Evolutionary conservation across 92 coral and sea anemone species (phyloP).

Genomic region (Blastomussa wellsi): DNA sequence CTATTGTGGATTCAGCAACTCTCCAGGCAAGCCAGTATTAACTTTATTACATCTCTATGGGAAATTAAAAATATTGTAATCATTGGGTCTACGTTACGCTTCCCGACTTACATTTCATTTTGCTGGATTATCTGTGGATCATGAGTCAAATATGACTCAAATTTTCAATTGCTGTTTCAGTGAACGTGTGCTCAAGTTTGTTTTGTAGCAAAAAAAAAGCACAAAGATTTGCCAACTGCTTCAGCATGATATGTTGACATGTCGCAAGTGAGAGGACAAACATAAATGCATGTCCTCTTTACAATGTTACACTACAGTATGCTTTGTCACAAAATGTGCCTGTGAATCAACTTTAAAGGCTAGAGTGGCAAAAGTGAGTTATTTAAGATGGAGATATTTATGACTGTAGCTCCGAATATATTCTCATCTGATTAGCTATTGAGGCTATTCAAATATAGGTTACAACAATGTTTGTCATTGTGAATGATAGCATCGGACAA

Average conservation of each 20-base stretch:
- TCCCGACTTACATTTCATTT: not conserved
- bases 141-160: not conserved
- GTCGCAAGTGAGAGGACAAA: too few species aligned
- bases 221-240: not conserved
- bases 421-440: not conserved
- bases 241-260: too few species aligned
- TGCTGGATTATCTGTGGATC: not conserved
- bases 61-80: not conserved
- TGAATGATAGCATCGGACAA: too few species aligned
- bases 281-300: too few species aligned
- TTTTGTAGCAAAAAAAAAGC: too few species aligned
- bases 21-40: not conserved
- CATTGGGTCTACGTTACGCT: not conserved
- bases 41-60: not conserved
- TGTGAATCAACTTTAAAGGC: not conserved
- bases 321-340: too few species aligned
- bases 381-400: not conserved
- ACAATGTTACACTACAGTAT: too few species aligned
- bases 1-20: not conserved
- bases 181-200: not conserved
- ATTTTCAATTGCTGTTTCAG: not conserved
- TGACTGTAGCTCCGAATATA: not conserved
- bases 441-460: not conserved
- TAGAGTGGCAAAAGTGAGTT: not conserved
- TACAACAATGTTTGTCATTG: too few species aligned